These are phyloP conservation scores for Cylindroiulus punctatus DNA, from an alignment of 2,888 invertebrate genomes.

Conservation along the genomic window DNA sequence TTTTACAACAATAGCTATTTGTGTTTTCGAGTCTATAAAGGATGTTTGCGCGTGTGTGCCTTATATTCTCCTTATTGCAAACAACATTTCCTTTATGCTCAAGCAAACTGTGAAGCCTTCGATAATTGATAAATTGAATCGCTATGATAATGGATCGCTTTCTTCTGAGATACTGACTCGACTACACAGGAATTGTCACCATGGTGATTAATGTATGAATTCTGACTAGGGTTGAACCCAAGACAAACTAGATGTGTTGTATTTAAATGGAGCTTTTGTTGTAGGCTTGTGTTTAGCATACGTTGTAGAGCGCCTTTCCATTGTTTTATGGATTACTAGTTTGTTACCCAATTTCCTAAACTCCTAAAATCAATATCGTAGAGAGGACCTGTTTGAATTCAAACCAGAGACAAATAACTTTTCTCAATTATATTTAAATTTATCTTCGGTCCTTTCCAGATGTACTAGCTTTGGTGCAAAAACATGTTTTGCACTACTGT, in stretches of 20 bases:
- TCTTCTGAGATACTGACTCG: not conserved
- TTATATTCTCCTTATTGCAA: not conserved
- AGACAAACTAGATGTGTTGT: not conserved
- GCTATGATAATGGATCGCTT: not conserved
- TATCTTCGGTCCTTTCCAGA: no score
- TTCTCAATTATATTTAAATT: no score
- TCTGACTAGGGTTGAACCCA: not conserved
- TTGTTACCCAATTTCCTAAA: not conserved
- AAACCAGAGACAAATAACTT: no score
- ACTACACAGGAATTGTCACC: conserved; percentile 4
- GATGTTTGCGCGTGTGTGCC: no score
- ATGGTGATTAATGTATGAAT: not conserved
- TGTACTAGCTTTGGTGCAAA: no score
- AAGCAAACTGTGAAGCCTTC: not conserved
- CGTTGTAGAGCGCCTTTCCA: not conserved
- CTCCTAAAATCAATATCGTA: no score
- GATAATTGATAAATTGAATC: not conserved
- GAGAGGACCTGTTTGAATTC: no score
- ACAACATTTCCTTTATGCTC: not conserved
- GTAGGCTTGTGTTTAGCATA: not conserved
- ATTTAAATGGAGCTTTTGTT: not conserved
- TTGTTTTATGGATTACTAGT: not conserved
- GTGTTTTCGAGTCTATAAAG: no score
- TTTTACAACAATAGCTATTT: no score
- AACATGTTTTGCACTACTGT: no score